Percentiles rank a stretch among this genome's conserved stretches.
Evolutionary conservation across 2,797 vertebrate species (phyloP).

Genomic region (Potorous gilbertii): DNA sequence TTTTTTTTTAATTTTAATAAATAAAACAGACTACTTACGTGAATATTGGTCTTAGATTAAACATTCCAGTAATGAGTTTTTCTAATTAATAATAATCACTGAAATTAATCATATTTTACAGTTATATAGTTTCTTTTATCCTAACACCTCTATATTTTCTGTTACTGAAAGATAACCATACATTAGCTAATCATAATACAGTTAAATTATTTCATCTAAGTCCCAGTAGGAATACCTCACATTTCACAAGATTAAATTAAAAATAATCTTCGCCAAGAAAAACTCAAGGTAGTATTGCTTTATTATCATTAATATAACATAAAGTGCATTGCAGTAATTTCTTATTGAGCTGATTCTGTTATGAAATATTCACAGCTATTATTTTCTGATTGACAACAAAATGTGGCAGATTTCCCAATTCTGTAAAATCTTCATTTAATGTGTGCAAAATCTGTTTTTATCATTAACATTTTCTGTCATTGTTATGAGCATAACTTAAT

Average conservation of each 20-base stretch:
- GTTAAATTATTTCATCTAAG: conserved; percentile 36
- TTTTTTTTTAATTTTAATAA: conserved; percentile 48
- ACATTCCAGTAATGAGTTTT: no score
- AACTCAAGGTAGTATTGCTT: neutral
- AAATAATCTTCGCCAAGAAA: no score
- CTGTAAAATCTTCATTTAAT: conserved; percentile 22
- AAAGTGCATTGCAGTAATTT: conserved; percentile 32
- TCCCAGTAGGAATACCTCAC: no score
- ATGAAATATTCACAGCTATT: neutral
- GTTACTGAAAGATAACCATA: conserved; percentile 30
- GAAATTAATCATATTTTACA: conserved; percentile 46
- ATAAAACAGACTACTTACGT: no score
- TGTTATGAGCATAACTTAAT: neutral
- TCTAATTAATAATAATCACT: neutral
- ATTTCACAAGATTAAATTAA: no score
- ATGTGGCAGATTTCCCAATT: conserved; percentile 32
- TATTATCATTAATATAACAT: conserved; percentile 26
- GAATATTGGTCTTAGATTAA: no score
- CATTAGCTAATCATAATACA: conserved; percentile 40
- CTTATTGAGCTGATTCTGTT: conserved; percentile 23
- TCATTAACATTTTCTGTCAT: neutral
- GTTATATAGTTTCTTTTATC: conserved; percentile 43
- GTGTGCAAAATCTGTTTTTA: neutral
- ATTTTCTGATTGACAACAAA: conserved; percentile 40
- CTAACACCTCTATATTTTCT: conserved; percentile 42